These are phyloP conservation scores for Grammomys dolichurus DNA, from an alignment of 2,113 vertebrate genomes.

Conservation along the genomic window DNA sequence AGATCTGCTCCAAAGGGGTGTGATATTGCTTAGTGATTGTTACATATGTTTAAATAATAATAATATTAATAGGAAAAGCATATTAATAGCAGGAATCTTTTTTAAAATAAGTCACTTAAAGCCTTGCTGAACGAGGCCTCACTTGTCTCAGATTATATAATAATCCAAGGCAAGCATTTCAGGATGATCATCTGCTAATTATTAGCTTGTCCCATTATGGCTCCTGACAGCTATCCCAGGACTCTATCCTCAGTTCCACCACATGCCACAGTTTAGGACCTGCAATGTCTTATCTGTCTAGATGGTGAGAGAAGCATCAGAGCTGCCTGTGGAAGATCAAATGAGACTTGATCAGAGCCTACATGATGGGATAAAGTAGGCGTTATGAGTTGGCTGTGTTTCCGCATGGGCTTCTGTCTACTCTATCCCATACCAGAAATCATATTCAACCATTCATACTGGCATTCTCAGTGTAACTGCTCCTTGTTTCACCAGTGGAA, in stretches of 20 bases:
- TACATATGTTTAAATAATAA: no score
- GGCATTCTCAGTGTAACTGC: neutral
- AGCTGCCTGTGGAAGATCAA: neutral
- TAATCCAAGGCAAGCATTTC: no score
- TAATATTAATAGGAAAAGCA: no score
- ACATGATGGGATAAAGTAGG: neutral
- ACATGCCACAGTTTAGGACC: neutral
- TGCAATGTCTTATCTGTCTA: neutral
- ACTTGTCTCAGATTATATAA: no score
- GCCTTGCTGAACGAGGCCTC: no score
- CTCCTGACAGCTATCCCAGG: no score
- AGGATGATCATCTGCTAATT: no score
- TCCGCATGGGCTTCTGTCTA: rapidly evolving
- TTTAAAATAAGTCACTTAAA: no score
- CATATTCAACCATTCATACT: neutral
- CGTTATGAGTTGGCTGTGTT: neutral
- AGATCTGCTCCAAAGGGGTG: no score
- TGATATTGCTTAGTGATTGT: no score
- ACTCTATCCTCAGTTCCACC: neutral
- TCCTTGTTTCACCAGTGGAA: neutral
- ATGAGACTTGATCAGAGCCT: neutral
- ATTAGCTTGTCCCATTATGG: no score
- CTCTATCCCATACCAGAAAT: neutral
- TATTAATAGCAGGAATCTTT: no score
- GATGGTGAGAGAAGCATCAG: neutral